Evolutionary conservation across 2,797 vertebrate species (phyloP).

Genomic region (Australoheros facetus): DNA sequence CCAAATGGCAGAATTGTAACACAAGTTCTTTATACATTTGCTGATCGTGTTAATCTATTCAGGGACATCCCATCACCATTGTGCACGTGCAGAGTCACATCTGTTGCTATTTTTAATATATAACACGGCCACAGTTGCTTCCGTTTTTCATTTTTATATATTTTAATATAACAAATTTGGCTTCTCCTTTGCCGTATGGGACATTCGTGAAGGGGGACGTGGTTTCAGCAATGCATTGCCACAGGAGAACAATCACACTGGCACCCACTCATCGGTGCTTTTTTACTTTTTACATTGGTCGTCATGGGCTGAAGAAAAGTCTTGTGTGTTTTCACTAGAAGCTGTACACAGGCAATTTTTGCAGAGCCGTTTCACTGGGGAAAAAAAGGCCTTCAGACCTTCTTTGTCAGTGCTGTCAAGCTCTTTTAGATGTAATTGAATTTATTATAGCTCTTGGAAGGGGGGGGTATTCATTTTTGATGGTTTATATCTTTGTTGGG

Average conservation of each 20-base stretch:
- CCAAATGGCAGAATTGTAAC: neutral
- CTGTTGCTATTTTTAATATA: neutral
- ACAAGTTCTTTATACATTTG: neutral
- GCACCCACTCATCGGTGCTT: no score
- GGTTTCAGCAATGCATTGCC: no score
- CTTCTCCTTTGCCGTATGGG: neutral
- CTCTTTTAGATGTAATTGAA: neutral
- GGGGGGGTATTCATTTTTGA: no score
- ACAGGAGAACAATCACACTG: no score
- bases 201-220: neutral
- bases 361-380: neutral
- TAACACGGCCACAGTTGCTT: neutral
- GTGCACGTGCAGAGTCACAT: neutral
- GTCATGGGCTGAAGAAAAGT: conserved; percentile 1
- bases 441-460: neutral
- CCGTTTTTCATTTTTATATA: neutral
- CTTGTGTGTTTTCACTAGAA: neutral
- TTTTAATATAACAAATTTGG: neutral
- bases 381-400: neutral
- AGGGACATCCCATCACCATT: neutral
- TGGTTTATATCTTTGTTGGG: no score
- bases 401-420: neutral
- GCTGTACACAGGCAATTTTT: neutral
- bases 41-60: neutral
- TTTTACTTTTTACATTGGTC: conserved; percentile 6